Base-by-base conservation (phyloP, 2,888 invertebrate species). In the Linhomoeus sp. region DNA sequence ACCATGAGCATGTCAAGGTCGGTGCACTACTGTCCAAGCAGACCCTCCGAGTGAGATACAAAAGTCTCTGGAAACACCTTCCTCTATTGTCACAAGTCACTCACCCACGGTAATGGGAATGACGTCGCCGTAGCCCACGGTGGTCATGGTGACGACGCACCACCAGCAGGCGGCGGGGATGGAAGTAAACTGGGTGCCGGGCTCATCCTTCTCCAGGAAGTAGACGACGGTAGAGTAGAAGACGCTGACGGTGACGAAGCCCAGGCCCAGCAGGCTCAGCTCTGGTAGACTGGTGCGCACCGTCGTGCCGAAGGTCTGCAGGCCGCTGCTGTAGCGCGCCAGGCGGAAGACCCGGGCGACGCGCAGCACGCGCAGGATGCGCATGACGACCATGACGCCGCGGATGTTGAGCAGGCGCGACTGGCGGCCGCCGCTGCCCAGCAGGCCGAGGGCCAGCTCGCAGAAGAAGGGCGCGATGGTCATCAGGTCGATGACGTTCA, bases 141-240 rank as follows among this genome's bases (percentile, higher is more conserved):
- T 48, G 3, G 48, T 48, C 48, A 48, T 48, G 3, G 48, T 48
- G 17, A 48, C 41, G 24, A 48, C 38, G 38, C 48, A 48, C 48
- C 48, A 48, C 48, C 48, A 48, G n/a, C 33, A 39, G 17, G 45
- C 48, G 25, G 38, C 44, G 2, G 48, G 48, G 17, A 48, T 48
- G 40, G 35, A 33, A 17, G 23, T n/a, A 35, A 48, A 48, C 15
- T 43, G 12, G 23, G 48, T 45, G 24, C 45, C 41, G 3, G 45
- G 26, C 26, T 36, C 33, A 33, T 43, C 43, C 33, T 33, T 29
- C 22, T 43, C 43, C 25, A 43, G 43, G n/a, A 43, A 43, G 25
- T 43, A 43, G 22, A 43, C 43, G 22, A 43, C 17, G 26, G 43
- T 43, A 3, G 33, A 33, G 43, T 25, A 43, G 43, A 43, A 43